Conservation (phyloP, 2,113 vertebrate genomes). For the Cryptotis parvus region DNA sequence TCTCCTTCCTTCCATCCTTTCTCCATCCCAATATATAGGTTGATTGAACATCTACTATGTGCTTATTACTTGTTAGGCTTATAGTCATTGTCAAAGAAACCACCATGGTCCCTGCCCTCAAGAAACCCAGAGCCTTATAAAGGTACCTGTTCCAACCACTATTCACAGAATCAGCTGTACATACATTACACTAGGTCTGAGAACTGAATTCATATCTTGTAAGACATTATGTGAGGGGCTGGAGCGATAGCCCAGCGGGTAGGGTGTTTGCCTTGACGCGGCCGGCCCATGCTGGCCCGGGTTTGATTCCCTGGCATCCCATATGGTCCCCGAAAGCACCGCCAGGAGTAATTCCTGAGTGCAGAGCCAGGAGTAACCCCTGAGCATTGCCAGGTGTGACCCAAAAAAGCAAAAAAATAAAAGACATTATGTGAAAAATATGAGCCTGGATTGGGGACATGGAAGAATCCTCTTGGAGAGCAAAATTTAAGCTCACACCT, state of each 20-base stretch:
- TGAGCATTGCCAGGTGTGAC: too few species aligned
- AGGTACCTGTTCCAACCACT: neutral
- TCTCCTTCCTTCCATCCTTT: neutral
- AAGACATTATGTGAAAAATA: neutral
- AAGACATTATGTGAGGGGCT: neutral
- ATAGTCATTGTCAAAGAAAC: neutral
- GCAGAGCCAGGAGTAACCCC: too few species aligned
- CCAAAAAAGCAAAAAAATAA: too few species aligned
- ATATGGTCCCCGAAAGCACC: too few species aligned
- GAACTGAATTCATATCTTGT: neutral
- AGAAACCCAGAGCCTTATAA: neutral
- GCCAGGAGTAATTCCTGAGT: too few species aligned
- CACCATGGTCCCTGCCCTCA: neutral
- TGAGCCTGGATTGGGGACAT: neutral
- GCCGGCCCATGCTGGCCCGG: too few species aligned
- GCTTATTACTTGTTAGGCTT: neutral
- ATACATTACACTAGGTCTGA: neutral
- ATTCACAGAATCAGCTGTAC: neutral
- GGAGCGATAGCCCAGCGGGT: too few species aligned
- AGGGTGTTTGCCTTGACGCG: too few species aligned
- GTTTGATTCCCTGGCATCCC: too few species aligned
- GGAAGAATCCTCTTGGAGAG: neutral
- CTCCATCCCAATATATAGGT: neutral
- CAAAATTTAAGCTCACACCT: neutral
- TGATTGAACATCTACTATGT: neutral